Percentiles rank a stretch among this genome's conserved stretches.
Evolutionary conservation across 1,140 invertebrate species (phyloP).

Genomic region (Neoseiulus cucumeris): DNA sequence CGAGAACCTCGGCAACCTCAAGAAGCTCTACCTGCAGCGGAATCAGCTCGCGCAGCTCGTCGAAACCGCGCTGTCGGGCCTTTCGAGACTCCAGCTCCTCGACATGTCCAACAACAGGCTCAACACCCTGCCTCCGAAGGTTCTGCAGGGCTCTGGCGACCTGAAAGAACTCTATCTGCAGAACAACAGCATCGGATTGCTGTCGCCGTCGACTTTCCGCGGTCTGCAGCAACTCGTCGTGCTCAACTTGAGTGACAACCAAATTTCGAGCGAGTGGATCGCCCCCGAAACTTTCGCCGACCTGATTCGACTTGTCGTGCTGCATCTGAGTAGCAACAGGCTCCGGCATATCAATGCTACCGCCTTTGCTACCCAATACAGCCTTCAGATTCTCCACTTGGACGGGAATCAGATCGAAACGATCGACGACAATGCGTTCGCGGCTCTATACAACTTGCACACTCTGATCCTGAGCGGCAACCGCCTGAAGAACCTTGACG

Average conservation of each 20-base stretch:
- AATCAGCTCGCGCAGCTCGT: slow-evolving; percentile 61
- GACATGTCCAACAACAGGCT: slow-evolving; percentile 65
- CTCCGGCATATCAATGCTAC: slow-evolving; percentile 56
- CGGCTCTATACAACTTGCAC: slow-evolving; percentile 20
- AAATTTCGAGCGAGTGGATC: slow-evolving; percentile 53
- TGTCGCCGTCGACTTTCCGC: slow-evolving; percentile 53
- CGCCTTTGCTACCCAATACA: slow-evolving; percentile 57
- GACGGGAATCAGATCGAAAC: slow-evolving; percentile 52
- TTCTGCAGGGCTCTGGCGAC: slow-evolving; percentile 49
- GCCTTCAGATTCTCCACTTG: slow-evolving; percentile 56
- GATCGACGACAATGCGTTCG: slow-evolving; percentile 44
- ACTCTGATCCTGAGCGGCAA: slow-evolving; percentile 21
- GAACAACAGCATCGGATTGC: slow-evolving; percentile 51
- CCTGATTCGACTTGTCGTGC: slow-evolving; percentile 55
- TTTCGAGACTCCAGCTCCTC: slow-evolving; percentile 48
- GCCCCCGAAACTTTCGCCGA: slow-evolving; percentile 61
- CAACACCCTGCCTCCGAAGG: slow-evolving; percentile 46
- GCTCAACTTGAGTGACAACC: slow-evolving; percentile 63
- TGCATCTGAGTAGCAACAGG: slow-evolving; percentile 62
- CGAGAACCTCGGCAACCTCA: slow-evolving; percentile 15
- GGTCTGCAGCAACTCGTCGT: slow-evolving; percentile 55
- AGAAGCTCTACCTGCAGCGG: slow-evolving; percentile 48
- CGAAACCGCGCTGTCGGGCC: slow-evolving; percentile 47
- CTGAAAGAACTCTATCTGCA: slow-evolving; percentile 60
- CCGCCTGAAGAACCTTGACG: slow-evolving; percentile 36